Conservation (phyloP, 2,888 invertebrate genomes). For the Mactromeris polynyma region DNA sequence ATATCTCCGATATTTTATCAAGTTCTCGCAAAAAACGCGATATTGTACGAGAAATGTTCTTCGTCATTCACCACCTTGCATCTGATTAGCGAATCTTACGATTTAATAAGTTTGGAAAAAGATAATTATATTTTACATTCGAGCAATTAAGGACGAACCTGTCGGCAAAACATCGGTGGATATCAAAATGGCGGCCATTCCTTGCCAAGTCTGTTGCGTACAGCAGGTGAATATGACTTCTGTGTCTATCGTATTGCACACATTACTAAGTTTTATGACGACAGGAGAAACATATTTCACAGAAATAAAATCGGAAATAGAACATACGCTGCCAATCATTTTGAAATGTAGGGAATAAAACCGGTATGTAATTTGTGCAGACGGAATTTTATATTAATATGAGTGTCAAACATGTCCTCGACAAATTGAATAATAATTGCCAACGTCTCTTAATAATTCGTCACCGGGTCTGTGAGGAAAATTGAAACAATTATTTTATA, state of each 20-base stretch:
- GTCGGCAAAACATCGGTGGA: neutral
- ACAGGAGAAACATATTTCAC: neutral
- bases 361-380: neutral
- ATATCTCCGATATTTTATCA: neutral
- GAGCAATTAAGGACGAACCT: neutral
- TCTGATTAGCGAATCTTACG: neutral
- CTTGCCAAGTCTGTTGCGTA: neutral
- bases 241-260: neutral
- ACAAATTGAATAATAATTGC: neutral
- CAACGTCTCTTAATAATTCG: neutral
- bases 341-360: neutral
- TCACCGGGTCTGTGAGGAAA: neutral
- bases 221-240: conserved; percentile 1
- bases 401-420: neutral
- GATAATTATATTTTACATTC: conserved; percentile 10
- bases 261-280: neutral
- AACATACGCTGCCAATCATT: neutral
- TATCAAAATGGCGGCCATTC: neutral
- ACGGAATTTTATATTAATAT: neutral
- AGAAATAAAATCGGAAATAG: neutral
- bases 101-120: neutral
- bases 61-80: neutral
- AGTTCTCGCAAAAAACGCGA: neutral
- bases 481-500: neutral
- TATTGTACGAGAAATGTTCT: neutral